These are phyloP conservation scores for Drosophila flavopinicola DNA, from an alignment of 2,888 invertebrate genomes.

Conservation along the genomic window DNA sequence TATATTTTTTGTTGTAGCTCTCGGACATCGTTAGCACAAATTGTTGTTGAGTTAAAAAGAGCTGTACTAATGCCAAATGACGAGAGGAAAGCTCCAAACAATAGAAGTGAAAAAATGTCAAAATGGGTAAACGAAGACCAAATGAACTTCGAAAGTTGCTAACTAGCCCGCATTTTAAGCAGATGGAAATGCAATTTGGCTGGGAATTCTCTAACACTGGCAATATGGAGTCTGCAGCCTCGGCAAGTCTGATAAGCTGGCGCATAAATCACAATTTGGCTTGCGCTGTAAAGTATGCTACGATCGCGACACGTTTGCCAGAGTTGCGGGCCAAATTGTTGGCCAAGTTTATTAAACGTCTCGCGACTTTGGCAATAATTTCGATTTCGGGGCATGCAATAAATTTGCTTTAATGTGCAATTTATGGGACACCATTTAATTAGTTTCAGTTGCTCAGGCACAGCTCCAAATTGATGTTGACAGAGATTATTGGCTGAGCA, in stretches of 20 bases:
- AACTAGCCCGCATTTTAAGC: conserved; percentile 18
- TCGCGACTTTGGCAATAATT: conserved; percentile 79
- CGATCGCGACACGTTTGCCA: conserved; percentile 71
- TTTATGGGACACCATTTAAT: conserved; percentile 83
- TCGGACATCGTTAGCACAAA: conserved; percentile 75
- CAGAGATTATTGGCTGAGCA: conserved; percentile 81
- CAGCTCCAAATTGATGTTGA: conserved; percentile 80
- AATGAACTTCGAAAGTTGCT: conserved; percentile 27
- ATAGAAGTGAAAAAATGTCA: conserved; percentile 4
- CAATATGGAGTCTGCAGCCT: not conserved
- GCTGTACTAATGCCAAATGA: conserved; percentile 33
- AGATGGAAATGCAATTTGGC: conserved; percentile 13
- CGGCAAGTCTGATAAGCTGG: conserved; percentile 38
- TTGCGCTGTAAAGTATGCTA: conserved; percentile 53
- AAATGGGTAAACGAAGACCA: conserved; percentile 19
- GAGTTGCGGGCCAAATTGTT: conserved; percentile 36
- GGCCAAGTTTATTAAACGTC: conserved; percentile 76
- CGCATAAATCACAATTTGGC: conserved; percentile 67
- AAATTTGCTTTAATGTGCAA: conserved; percentile 83
- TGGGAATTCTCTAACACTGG: conserved; percentile 9
- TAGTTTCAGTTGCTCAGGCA: conserved; percentile 75
- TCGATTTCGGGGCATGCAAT: conserved; percentile 76
- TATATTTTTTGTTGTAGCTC: conserved; percentile 48
- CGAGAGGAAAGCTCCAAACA: conserved; percentile 27
- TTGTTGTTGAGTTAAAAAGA: conserved; percentile 63